Evolutionary conservation across 1,140 invertebrate genomes (phyloP).

Genomic region (Sweltsa coloradensis): DNA sequence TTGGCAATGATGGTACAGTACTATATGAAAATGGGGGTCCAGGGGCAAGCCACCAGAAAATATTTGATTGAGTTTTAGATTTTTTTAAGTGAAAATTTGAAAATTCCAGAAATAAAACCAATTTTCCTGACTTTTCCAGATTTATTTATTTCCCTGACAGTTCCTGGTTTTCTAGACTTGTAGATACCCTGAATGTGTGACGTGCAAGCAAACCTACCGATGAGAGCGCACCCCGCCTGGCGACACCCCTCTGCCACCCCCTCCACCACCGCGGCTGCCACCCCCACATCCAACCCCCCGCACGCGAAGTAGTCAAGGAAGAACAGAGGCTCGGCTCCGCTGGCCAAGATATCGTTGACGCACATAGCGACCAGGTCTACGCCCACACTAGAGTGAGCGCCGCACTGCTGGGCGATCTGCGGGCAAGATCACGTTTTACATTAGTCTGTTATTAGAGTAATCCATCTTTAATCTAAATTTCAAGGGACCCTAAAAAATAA

Average conservation of each 20-base stretch:
- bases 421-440: too few species aligned
- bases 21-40: too few species aligned
- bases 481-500: too few species aligned
- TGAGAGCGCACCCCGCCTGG: slow-evolving; percentile 73
- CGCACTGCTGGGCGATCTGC: slow-evolving; percentile 68
- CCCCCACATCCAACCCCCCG: slow-evolving; percentile 63
- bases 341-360: slow-evolving; percentile 90
- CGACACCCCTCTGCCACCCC: slow-evolving; percentile 82
- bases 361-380: slow-evolving; percentile 97
- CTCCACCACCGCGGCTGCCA: slow-evolving; percentile 62
- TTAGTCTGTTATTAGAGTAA: too few species aligned
- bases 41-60: too few species aligned
- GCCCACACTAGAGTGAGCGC: slow-evolving; percentile 75
- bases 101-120: slow-evolving; percentile 4
- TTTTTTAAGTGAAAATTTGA: slow-evolving; percentile 9
- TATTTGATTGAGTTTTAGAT: too few species aligned
- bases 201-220: slow-evolving; percentile 51
- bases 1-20: too few species aligned
- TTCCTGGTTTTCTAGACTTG: too few species aligned
- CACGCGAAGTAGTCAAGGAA: slow-evolving; percentile 96
- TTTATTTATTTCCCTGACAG: too few species aligned
- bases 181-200: too few species aligned
- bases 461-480: too few species aligned
- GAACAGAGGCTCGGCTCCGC: slow-evolving; percentile 88
- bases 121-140: too few species aligned